Percentiles rank a stretch among this genome's conserved stretches.
Conservation (phyloP, 2,888 invertebrate genomes). For the Ichneumoninae sp. region DNA sequence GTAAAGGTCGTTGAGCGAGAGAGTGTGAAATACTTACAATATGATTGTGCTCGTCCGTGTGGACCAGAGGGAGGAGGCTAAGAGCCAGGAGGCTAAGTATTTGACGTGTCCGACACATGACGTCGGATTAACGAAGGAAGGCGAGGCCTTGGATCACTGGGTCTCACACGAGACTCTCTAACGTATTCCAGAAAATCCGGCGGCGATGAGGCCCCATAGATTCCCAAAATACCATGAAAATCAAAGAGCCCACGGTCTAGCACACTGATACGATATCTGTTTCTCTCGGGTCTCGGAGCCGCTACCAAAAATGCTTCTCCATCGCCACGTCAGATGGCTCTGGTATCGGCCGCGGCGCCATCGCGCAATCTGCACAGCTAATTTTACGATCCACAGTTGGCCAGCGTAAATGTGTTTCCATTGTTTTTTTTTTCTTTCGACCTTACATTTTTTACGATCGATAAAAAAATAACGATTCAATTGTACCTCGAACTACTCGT, state of each 20-base stretch:
- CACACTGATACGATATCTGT: constrained; percentile 46
- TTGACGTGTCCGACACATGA: constrained; percentile 68
- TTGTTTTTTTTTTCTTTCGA: not conserved
- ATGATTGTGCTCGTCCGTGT: constrained; percentile 92
- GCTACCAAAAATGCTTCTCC: constrained; percentile 64
- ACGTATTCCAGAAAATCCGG: constrained; percentile 69
- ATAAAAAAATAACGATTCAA: not conserved
- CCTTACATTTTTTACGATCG: not conserved
- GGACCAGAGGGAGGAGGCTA: constrained; percentile 74
- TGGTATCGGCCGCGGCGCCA: constrained; percentile 49
- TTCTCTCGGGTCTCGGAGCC: constrained; percentile 55
- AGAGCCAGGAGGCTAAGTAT: constrained; percentile 76
- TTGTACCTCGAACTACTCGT: not conserved
- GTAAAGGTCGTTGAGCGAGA: not conserved
- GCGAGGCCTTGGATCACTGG: constrained; percentile 28
- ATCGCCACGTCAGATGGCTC: constrained; percentile 74
- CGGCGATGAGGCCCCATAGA: constrained; percentile 73
- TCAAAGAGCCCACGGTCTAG: constrained; percentile 64
- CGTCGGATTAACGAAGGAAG: constrained; percentile 21
- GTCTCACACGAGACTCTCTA: constrained; percentile 42
- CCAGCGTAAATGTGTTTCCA: not conserved
- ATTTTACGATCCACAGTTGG: not conserved
- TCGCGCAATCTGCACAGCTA: not conserved
- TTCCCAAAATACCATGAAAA: constrained; percentile 68
- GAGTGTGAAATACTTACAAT: constrained; percentile 86